Evolutionary conservation across 2,888 invertebrate genomes (phyloP), one percentile per base, ranked within the genome.

Genomic region (Mongoloraphidia duomilia): DNA sequence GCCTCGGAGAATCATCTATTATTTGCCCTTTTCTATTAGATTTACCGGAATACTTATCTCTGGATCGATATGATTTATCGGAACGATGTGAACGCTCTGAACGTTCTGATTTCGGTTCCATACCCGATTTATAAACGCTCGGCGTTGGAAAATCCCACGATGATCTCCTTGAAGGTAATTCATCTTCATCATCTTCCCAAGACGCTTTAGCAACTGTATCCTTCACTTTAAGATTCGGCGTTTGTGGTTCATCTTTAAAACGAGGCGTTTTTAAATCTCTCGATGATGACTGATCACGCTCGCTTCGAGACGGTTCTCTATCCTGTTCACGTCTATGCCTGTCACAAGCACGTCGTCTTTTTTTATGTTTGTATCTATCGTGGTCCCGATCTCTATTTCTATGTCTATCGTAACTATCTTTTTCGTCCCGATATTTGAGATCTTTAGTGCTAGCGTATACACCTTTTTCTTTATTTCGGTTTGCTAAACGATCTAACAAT

Each of bases 91-190:
- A 44, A 11, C 39, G 41, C 44, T 51, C 52, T 26, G 40, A 34
- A 37, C 47, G 34, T 37, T 42, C 49, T 9, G 50, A 46, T 11
- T 34, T 14, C 33, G 11, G 67, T 44, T 63, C 61, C 42, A 55
- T 55, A 34, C 10, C 52, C 48, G 58, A 58, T 48, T 64, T 69
- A 55, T 69, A 73, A 0, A 77, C 70, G 56, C 76, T 73, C 0
- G 94, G 95, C 0, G 94, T 94, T 0, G 93, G 92, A 62, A 88
- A 82, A 67, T 95, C 95, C 95, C 95, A 96, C 46, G 82, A 80
- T 1, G 93, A 93, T 57, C 79, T 78, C 0, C 74, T 63, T 2
- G 77, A 74, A 6, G 69, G 69, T 37, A 73, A 75, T 5, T 74
- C 71, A 35, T 72, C 72, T 44, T 85, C 84, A 55, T 89, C 89